phyloP scores from a whole-genome alignment of 2,113 vertebrate genomes.

The Petrocephalus microphthalmus region DNA sequence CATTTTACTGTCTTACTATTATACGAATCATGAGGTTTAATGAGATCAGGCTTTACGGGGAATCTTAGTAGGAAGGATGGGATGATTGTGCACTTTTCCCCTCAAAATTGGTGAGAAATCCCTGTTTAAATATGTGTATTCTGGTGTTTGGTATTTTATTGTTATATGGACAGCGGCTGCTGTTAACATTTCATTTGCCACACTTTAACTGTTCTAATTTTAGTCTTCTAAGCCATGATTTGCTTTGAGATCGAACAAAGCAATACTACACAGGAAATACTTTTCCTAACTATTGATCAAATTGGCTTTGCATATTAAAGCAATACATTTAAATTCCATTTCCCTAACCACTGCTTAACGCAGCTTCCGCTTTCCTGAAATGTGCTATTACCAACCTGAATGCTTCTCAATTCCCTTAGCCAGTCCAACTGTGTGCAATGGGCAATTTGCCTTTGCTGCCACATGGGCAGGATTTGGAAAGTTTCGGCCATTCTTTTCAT shows the following conservation, averaged over 20 bases:
- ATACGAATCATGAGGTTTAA: not conserved
- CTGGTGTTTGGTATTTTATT: not conserved
- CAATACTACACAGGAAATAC: not conserved
- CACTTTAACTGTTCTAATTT: not conserved
- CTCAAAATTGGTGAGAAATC: not conserved
- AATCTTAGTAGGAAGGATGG: not conserved
- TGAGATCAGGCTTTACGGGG: not conserved
- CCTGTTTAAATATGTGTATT: not conserved
- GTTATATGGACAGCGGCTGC: not conserved
- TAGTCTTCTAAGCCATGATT: not conserved
- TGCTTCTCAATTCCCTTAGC: conserved; percentile 17
- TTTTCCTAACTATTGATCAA: not conserved
- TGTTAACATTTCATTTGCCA: not conserved
- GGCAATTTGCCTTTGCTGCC: conserved; percentile 20
- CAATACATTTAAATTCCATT: not conserved
- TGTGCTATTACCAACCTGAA: conserved; percentile 25
- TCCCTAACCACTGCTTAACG: not conserved
- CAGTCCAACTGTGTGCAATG: conserved; percentile 10
- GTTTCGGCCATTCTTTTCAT: conserved; percentile 21
- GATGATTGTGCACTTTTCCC: not conserved
- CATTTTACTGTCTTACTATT: not conserved
- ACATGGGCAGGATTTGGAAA: conserved; percentile 23
- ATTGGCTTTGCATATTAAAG: not conserved
- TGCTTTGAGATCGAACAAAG: not conserved
- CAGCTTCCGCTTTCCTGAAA: not conserved